These are phyloP conservation scores for Semicossyphus pulcher DNA, from an alignment of 2,113 vertebrate species.

Conservation along the genomic window DNA sequence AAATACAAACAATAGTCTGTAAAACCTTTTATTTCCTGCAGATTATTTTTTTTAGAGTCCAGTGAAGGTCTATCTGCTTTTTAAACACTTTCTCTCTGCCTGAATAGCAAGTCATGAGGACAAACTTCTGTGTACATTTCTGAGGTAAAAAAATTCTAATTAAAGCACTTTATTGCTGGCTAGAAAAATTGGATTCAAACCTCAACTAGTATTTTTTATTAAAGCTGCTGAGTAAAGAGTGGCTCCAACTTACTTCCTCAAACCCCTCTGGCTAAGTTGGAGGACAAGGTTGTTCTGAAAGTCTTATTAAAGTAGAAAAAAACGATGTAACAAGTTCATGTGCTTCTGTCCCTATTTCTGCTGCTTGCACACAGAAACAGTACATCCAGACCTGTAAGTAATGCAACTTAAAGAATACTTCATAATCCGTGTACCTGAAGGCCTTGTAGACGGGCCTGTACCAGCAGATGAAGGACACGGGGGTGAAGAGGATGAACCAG, in stretches of 20 bases:
- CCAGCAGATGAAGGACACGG: slow-evolving; percentile 96
- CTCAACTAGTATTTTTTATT: neutral
- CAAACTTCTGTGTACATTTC: too few relatives aligned
- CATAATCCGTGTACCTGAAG: slow-evolving; percentile 87
- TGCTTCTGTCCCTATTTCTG: neutral
- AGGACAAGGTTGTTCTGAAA: neutral
- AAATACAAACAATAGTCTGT: too few relatives aligned
- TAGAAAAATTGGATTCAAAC: neutral
- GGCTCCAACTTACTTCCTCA: neutral
- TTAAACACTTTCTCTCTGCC: too few relatives aligned
- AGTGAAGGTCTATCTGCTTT: too few relatives aligned
- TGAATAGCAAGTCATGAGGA: too few relatives aligned
- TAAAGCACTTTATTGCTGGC: neutral
- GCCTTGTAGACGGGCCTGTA: slow-evolving; percentile 98
- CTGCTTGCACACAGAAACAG: neutral
- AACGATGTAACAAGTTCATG: neutral
- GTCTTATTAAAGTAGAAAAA: neutral
- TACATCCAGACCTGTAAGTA: neutral
- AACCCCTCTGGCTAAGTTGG: neutral
- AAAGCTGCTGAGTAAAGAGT: neutral
- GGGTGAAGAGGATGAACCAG: slow-evolving; percentile 96
- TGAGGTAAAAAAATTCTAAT: neutral
- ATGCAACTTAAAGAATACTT: neutral
- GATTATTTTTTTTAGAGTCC: too few relatives aligned
- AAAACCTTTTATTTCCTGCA: too few relatives aligned